These are phyloP conservation scores for Nysson spinosus DNA, from an alignment of 2,888 invertebrate genomes.

Conservation along the genomic window DNA sequence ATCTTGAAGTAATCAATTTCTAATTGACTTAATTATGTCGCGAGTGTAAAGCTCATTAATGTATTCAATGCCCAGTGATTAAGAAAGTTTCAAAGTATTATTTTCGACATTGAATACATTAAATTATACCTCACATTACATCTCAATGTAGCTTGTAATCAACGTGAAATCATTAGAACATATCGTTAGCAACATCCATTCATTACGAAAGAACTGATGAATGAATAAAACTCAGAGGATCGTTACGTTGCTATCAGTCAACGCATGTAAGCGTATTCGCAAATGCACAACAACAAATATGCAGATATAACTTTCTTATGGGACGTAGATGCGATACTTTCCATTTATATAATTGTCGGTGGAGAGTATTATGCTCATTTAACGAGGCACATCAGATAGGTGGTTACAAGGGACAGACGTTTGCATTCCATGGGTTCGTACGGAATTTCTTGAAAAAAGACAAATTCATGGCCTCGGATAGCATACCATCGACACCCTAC, in stretches of 20 bases:
- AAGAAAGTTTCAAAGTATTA: too few species aligned
- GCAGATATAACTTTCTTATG: not conserved
- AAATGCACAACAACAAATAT: not conserved
- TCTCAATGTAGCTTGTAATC: too few species aligned
- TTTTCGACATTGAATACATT: too few species aligned
- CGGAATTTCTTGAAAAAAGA: constrained; percentile 53
- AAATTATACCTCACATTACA: too few species aligned
- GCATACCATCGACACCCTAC: constrained; percentile 44
- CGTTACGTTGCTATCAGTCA: not conserved
- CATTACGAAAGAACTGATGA: too few species aligned
- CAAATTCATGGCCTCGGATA: constrained; percentile 55
- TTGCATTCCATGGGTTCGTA: constrained; percentile 46
- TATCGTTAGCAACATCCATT: constrained; percentile 9
- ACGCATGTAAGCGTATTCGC: not conserved
- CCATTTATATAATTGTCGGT: constrained; percentile 50
- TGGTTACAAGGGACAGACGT: constrained; percentile 40
- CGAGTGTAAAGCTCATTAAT: too few species aligned
- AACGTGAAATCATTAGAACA: too few species aligned
- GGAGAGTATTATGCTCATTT: constrained; percentile 49
- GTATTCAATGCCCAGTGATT: too few species aligned
- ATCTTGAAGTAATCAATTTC: too few species aligned
- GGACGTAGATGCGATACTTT: not conserved
- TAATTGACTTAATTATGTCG: too few species aligned
- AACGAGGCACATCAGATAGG: constrained; percentile 57
- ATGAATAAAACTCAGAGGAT: not conserved